Percentiles rank a stretch among this genome's conserved stretches.
Evolutionary conservation across 1,140 invertebrate species (phyloP).

Genomic region (Scylla paramamosain): DNA sequence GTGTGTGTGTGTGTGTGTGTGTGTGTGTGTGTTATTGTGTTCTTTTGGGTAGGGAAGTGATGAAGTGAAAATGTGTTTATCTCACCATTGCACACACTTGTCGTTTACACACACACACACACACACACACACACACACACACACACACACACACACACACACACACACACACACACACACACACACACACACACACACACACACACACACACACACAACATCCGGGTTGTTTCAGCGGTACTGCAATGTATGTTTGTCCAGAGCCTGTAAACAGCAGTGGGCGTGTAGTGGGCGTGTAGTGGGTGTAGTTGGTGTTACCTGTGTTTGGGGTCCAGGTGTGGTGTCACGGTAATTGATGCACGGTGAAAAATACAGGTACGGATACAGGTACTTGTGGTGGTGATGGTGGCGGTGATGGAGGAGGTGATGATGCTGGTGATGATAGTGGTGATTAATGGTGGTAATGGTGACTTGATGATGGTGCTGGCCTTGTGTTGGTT

Average conservation of each 20-base stretch:
- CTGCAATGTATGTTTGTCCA: neutral
- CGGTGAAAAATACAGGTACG: no score
- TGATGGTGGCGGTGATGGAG: neutral
- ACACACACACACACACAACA: no score
- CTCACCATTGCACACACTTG: neutral
- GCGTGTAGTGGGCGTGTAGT: neutral
- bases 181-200: neutral
- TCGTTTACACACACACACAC: conserved; percentile 28
- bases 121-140: conserved; percentile 17
- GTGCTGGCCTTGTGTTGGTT: neutral
- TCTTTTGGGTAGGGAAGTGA: no score
- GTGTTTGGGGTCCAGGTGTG: neutral
- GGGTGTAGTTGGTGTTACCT: neutral
- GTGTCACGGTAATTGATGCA: no score
- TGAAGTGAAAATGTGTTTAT: neutral
- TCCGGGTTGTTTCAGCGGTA: neutral
- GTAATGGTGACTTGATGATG: neutral
- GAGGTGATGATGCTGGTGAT: neutral
- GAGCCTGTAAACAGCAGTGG: neutral
- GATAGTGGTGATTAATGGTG: neutral
- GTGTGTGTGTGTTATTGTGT: no score
- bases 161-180: conserved; percentile 43
- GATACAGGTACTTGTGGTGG: neutral
- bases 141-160: neutral
- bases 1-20: neutral